Evolutionary conservation across 2,888 invertebrate species (phyloP), one percentile per base, ranked within the genome.

Genomic region (Melanargia galathea): DNA sequence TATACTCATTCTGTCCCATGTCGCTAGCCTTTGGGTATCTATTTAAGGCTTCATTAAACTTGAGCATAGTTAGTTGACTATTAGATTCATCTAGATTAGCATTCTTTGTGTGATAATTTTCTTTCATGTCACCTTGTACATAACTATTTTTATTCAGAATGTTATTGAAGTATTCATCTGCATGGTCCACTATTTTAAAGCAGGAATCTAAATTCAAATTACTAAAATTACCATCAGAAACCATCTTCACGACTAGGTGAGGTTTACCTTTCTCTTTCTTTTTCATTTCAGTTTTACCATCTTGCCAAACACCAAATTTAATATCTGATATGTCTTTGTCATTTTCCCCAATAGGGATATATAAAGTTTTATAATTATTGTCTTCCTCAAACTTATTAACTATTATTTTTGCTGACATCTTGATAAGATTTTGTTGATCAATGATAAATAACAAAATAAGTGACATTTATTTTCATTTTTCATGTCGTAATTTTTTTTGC

Each of bases 331-430:
- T 66, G 65, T 73, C 74, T 64, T 75, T 78, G 43, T 80, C 82
- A 49, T 78, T 80, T 60, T 82, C 79, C 65, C 78, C 75, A 68
- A 89, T 82, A 51, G 76, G 82, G 71, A 91, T 79, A 43, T 80
- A 73, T 70, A 90, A 76, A 66, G 81, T 83, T 80, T 88, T 83
- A 71, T 80, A 84, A 75, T 81, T 80, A 73, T 75, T 70, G 51
- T 81, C 85, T 69, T 81, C 77, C 73, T 86, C 90, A 75, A 83
- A 84, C 86, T 87, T 91, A 73, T 84, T 84, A 75, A 92, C 82
- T 75, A 87, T 78, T 82, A 92, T 75, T 81, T 87, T 92, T 69
- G 81, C 81, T 81, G 86, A 83, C 92, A 92, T 92, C 71, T 87
- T 77, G 13, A 16, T 26, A n/a, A n/a, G 10, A 33, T 33, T 11